Evolutionary conservation across 2,113 vertebrate species (phyloP).

Genomic region (Empidonax alnorum): DNA sequence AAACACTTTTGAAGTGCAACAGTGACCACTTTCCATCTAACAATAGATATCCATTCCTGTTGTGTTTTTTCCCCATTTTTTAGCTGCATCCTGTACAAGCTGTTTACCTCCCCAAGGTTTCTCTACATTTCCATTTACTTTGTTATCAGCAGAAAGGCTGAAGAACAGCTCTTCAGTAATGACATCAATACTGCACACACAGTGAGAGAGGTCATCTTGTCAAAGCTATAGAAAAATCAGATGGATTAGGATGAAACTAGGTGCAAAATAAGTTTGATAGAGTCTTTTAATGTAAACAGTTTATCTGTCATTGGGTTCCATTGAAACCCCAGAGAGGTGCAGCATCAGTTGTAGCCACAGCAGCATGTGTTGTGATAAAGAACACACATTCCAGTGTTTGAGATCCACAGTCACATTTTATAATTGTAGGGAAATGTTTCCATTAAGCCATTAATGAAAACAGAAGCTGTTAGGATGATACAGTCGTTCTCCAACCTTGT

Average conservation of each 20-base stretch:
- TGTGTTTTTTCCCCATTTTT: slow-evolving; percentile 1
- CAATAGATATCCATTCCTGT: slow-evolving; percentile 1
- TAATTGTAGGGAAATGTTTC: slow-evolving; percentile 48
- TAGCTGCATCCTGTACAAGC: slow-evolving; percentile 55
- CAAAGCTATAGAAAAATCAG: slow-evolving; percentile 70
- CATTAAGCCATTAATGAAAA: slow-evolving; percentile 70
- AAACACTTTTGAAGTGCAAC: neutral
- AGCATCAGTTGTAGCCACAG: neutral
- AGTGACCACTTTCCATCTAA: neutral
- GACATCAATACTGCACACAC: slow-evolving; percentile 69
- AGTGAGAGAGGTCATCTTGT: slow-evolving; percentile 73
- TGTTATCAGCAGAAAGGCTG: slow-evolving; percentile 73
- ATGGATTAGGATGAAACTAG: slow-evolving; percentile 73
- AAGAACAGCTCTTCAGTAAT: slow-evolving; percentile 67
- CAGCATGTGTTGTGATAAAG: slow-evolving; percentile 39
- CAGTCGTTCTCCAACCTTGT: slow-evolving; percentile 1
- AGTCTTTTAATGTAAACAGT: slow-evolving; percentile 74
- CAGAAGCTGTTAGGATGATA: slow-evolving; percentile 61
- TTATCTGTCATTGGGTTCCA: slow-evolving; percentile 66
- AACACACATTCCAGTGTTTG: neutral
- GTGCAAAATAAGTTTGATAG: slow-evolving; percentile 75
- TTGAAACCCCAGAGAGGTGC: slow-evolving; percentile 44
- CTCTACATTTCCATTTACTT: slow-evolving; percentile 71
- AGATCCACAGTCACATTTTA: slow-evolving; percentile 27
- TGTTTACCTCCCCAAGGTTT: slow-evolving; percentile 76